Conservation (phyloP, 2,888 invertebrate genomes). For the Punctoribates punctum region DNA sequence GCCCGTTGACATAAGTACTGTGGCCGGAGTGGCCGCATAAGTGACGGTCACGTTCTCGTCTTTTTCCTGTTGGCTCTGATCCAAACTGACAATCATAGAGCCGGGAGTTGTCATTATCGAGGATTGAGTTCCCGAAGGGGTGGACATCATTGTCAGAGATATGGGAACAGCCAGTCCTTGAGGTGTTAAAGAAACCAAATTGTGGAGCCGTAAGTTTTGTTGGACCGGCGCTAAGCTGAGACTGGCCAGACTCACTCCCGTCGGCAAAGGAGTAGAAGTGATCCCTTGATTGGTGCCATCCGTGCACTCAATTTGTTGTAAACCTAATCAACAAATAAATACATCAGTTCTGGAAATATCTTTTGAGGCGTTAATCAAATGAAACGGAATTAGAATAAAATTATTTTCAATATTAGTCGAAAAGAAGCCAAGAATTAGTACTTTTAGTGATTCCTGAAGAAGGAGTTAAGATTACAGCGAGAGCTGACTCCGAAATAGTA, state of each 20-base stretch:
- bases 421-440: neutral
- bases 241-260: constrained; percentile 34
- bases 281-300: neutral
- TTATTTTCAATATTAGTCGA: neutral
- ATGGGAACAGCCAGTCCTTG: constrained; percentile 41
- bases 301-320: constrained; percentile 18
- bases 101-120: constrained; percentile 23
- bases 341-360: no score
- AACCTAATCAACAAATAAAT: neutral
- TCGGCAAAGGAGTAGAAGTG: constrained; percentile 18
- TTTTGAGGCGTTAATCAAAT: neutral
- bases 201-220: constrained; percentile 38
- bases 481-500: constrained; percentile 13
- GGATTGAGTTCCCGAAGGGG: neutral
- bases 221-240: constrained; percentile 30
- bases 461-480: constrained; percentile 34
- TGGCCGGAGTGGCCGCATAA: constrained; percentile 16
- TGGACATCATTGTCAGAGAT: constrained; percentile 40
- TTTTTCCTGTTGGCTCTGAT: neutral
- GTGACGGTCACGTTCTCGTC: constrained; percentile 20
- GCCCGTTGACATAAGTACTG: constrained; percentile 23
- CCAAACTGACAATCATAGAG: constrained; percentile 22
- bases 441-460: constrained; percentile 30
- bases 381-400: neutral
- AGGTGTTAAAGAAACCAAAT: constrained; percentile 39